These are phyloP conservation scores for Ceratina australensis DNA, from an alignment of 1,140 invertebrate genomes.

Conservation along the genomic window DNA sequence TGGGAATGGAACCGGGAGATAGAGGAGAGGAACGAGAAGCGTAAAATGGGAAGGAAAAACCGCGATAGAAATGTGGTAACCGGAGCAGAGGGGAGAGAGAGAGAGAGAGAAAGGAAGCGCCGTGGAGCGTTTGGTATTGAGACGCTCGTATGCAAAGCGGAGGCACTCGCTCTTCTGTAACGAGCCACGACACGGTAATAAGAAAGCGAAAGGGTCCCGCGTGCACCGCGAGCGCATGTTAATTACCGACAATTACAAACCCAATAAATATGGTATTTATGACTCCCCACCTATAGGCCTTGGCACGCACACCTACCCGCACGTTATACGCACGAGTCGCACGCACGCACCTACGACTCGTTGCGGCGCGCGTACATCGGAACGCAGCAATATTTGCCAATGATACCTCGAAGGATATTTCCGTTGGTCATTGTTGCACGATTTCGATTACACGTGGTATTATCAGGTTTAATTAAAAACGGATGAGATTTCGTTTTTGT, in stretches of 20 bases:
- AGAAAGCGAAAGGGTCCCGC: constrained; percentile 57
- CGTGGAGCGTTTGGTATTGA: constrained; percentile 53
- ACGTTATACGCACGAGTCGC: constrained; percentile 12
- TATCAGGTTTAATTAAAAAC: constrained; percentile 13
- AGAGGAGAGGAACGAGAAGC: not conserved
- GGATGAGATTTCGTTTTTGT: not conserved
- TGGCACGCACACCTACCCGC: constrained; percentile 28
- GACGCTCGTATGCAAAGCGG: constrained; percentile 63
- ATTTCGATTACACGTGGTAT: not conserved
- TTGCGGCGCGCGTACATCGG: too few relatives aligned
- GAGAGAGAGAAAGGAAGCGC: constrained; percentile 21
- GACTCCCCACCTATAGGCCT: constrained; percentile 42
- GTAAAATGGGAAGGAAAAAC: constrained; percentile 22
- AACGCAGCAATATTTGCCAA: constrained; percentile 12
- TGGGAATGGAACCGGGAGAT: not conserved
- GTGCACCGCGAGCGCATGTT: constrained; percentile 58
- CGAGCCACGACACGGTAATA: constrained; percentile 62
- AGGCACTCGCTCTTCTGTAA: constrained; percentile 59
- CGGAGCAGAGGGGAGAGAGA: constrained; percentile 1
- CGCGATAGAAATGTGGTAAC: not conserved
- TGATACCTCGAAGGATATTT: not conserved
- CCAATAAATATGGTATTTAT: constrained; percentile 67
- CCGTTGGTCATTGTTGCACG: constrained; percentile 7
- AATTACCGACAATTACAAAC: constrained; percentile 70
- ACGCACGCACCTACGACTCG: constrained; percentile 6